Base-by-base conservation (phyloP, 2,888 invertebrate species). In the Papilio elwesi region DNA sequence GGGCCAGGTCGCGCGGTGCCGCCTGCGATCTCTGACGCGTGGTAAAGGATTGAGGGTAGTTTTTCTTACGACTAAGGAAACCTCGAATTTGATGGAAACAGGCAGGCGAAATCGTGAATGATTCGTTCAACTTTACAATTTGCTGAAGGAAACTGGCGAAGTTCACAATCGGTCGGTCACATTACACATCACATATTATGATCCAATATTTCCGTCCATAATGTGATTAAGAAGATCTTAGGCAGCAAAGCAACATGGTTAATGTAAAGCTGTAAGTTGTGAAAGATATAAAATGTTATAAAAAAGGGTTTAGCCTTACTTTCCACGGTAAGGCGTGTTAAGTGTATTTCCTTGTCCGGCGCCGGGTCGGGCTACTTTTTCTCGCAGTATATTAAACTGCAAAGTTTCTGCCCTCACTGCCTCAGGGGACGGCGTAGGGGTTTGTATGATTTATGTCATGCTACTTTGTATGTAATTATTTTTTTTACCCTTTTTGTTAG, bases 381-480 rank as follows among this genome's bases (percentile, higher is more conserved):
- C 88, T 85, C 87, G 83, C 83, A 91, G 87, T 92, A 85, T 91
- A 92, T 92, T 92, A 92, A 91, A 86, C 84, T 83, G 87, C 87
- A 87, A 89, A 86, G 84, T 81, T 84, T 78, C 79, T 74, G 78
- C 83, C 86, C 83, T 77, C 74, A n/a, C 74, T 78, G 81, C 80
- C 78, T 74, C 66, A 74, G 70, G 74, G 64, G 70, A 71, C 76
- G 73, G 76, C 75, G 68, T 69, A 77, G 81, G 82, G 84, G 88
- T 81, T 83, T 78, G 84, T 87, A 90, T 91, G 91, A 91, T 90
- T 90, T 91, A 90, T 89, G 79, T 78, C 74, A 57, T 16, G 52
- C 12, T 55, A 64, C 47, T 15, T 53, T 26, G 26, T 26, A 26
- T 26, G 26, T 26, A 26, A 26, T 26, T 26, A 26, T 26, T 26